Percentiles rank a stretch among this genome's conserved stretches.
phyloP scores from a whole-genome alignment of 2,888 invertebrate species.

The Myopa tessellatipennis region DNA sequence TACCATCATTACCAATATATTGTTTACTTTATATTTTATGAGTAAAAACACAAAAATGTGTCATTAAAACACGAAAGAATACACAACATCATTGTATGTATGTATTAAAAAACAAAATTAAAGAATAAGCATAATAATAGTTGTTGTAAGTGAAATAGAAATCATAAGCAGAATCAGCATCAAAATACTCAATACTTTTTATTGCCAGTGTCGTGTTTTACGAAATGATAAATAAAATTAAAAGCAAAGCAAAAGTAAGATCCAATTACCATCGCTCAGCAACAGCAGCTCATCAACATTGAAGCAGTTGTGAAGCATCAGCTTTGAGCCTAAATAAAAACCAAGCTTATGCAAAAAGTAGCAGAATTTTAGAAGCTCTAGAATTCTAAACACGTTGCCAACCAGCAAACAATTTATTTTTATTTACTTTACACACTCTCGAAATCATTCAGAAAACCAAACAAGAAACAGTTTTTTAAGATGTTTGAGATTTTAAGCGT shows the following conservation, averaged over 20 bases:
- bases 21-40: conserved; percentile 6
- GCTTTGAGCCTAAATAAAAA: conserved; percentile 9
- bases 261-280: background rate
- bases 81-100: conserved; percentile 14
- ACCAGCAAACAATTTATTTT: background rate
- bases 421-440: background rate
- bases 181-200: conserved; percentile 15
- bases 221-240: too few relatives aligned
- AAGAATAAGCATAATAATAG: conserved; percentile 14
- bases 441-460: background rate
- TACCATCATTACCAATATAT: conserved; percentile 9
- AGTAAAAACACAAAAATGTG: background rate
- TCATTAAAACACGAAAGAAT: background rate
- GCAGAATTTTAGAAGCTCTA: background rate
- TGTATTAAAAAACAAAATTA: conserved; percentile 20
- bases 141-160: conserved; percentile 29
- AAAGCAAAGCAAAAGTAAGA: background rate
- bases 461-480: background rate
- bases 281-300: too few relatives aligned
- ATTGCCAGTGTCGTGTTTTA: too few relatives aligned
- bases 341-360: background rate
- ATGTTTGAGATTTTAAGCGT: background rate
- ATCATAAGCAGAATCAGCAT: background rate
- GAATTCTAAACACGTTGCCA: background rate
- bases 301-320: too few relatives aligned